Conservation (phyloP, 2,113 vertebrate genomes). For the Zapus hudsonius region DNA sequence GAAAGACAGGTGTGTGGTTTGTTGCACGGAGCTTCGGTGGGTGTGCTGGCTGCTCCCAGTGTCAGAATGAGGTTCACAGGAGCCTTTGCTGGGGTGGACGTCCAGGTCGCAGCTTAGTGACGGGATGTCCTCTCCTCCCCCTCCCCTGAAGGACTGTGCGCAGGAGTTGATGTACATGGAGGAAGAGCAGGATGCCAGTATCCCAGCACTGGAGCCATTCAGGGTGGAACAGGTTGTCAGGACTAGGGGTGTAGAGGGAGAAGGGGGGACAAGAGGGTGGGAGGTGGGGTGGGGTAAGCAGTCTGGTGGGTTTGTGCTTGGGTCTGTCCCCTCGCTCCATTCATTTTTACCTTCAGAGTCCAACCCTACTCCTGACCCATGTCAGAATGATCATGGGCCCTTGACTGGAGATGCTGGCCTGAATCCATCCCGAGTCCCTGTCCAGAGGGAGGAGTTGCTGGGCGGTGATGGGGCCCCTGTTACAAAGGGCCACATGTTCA, state of each 20-base stretch:
- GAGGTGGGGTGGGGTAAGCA: background rate
- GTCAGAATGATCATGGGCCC: background rate
- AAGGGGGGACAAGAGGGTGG: background rate
- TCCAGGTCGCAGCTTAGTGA: background rate
- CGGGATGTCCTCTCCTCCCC: conserved; percentile 2
- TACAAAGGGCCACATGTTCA: conserved; percentile 1
- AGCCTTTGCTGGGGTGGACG: background rate
- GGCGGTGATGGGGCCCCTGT: background rate
- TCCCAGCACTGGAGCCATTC: conserved; percentile 76
- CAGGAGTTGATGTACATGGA: conserved; percentile 64
- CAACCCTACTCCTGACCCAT: background rate
- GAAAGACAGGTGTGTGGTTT: background rate
- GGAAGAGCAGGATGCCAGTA: conserved; percentile 48
- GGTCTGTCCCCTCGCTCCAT: background rate
- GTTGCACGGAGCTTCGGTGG: background rate
- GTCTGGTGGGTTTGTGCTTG: background rate
- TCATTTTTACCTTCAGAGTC: conserved; percentile 16
- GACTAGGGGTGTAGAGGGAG: conserved; percentile 35
- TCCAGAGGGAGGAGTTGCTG: background rate
- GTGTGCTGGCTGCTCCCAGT: background rate
- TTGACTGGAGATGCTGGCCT: background rate
- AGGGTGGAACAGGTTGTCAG: conserved; percentile 78
- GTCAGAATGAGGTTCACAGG: background rate
- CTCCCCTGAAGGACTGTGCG: conserved; percentile 89
- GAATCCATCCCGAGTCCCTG: background rate